Percentiles rank a stretch among this genome's conserved stretches.
These are phyloP conservation scores for Tachina lurida DNA, from an alignment of 2,888 invertebrate species.

Conservation along the genomic window DNA sequence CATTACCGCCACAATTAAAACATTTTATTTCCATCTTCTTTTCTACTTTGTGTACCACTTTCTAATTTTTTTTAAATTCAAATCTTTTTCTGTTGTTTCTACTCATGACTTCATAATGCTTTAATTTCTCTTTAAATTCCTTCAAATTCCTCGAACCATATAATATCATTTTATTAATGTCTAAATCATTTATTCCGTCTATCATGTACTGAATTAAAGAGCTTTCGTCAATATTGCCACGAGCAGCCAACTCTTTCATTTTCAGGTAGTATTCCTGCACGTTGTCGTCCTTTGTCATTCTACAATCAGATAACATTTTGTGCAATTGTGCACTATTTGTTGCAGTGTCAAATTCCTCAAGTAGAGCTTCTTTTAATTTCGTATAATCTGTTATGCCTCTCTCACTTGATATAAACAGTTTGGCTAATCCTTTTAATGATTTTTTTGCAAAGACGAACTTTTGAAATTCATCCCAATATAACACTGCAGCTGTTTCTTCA, in stretches of 20 bases:
- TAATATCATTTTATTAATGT: slow-evolving; percentile 61
- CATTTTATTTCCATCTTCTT: slow-evolving; percentile 26
- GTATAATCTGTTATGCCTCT: slow-evolving; percentile 30
- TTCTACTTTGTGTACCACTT: background rate
- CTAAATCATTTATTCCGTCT: slow-evolving; percentile 77
- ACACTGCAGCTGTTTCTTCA: slow-evolving; percentile 46
- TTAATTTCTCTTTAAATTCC: slow-evolving; percentile 67
- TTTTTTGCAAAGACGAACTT: slow-evolving; percentile 62
- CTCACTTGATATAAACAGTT: slow-evolving; percentile 31
- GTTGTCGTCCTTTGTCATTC: slow-evolving; percentile 77
- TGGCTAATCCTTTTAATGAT: slow-evolving; percentile 34
- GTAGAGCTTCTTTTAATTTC: slow-evolving; percentile 21
- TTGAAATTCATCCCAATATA: slow-evolving; percentile 60
- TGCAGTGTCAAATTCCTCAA: background rate
- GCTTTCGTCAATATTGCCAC: slow-evolving; percentile 77
- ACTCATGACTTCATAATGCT: slow-evolving; percentile 54
- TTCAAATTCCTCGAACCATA: slow-evolving; percentile 58
- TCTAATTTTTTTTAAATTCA: background rate
- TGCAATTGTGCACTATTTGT: slow-evolving; percentile 65
- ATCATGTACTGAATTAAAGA: slow-evolving; percentile 80
- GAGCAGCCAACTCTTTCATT: slow-evolving; percentile 80
- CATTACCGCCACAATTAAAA: slow-evolving; percentile 68
- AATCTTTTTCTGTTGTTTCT: slow-evolving; percentile 6
- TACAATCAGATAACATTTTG: slow-evolving; percentile 70
- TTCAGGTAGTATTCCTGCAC: slow-evolving; percentile 79